Evolutionary conservation across 2,113 vertebrate species (phyloP), one percentile per base, ranked within the genome.

Genomic region (Trogon surrucura): DNA sequence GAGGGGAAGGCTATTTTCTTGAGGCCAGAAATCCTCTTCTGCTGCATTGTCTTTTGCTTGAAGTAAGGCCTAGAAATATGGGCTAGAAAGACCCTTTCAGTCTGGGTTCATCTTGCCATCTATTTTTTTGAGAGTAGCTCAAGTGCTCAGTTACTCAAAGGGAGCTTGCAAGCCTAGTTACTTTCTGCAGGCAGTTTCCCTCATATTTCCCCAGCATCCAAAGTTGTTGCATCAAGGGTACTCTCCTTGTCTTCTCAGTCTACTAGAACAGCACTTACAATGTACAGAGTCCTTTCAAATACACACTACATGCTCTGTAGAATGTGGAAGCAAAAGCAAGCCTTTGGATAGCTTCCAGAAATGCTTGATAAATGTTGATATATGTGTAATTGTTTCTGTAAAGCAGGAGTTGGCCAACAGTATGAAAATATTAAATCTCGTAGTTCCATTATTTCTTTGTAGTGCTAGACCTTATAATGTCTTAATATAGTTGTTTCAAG

Each of bases 271-370:
- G 53, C 22, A 62, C 26, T 20, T 75, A 16, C 12, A 83, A n/a
- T 13, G 19, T 74, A 21, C 9, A 21, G 20, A n/a, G 6, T 54
- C 16, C 25, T 70, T 71, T 83, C 69, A 83, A 34, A 38, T 48
- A 50, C 29, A 36, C 3, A 2, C 36, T 83, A 4, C 45, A 20
- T 0, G 1, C 48, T 6, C 30, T 29, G 5, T 54, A 32, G 29
- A 20, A 13, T 78, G 65, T 66, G 29, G 47, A 74, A 84, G 12
- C 44, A 81, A 56, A 90, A 67, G 11, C 2, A 17, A 74, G 26
- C 26, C 32, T 84, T 83, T 0, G 2, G 6, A 29, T 70, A 60
- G 34, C n/a, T 83, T 94, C 38, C 12, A 51, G 64, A 80, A 74
- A 56, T 57, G 22, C 23, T 58, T 74, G 36, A 36, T 36, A 36